A percentile compares a stretch with the other conserved stretches of the same genome.
phyloP scores from a whole-genome alignment of 1,140 invertebrate genomes.

The Diorhabda carinulata region DNA sequence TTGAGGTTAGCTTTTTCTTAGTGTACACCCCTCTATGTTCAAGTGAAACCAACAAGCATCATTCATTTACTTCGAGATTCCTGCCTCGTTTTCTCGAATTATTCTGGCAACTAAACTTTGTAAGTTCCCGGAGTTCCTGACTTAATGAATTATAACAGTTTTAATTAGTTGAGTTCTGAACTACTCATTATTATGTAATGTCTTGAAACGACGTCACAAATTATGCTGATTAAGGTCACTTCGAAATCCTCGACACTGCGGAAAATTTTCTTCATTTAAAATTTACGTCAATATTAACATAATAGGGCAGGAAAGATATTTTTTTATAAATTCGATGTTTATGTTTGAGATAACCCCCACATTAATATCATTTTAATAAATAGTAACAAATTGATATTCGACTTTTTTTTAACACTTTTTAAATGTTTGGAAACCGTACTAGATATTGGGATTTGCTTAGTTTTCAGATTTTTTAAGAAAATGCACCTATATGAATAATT shows the following conservation, averaged over 20 bases:
- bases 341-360: no score
- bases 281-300: no score
- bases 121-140: constrained; percentile 15
- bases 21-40: not conserved
- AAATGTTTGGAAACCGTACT: no score
- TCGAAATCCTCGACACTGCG: not conserved
- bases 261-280: no score
- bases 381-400: no score
- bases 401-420: no score
- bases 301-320: no score
- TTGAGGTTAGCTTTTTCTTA: not conserved
- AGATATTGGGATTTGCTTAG: no score
- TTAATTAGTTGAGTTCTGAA: constrained; percentile 29
- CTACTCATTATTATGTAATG: constrained; percentile 24
- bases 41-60: not conserved
- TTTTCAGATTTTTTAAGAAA: no score
- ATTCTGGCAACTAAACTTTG: constrained; percentile 7
- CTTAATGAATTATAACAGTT: constrained; percentile 29
- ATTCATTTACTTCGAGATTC: constrained; percentile 1
- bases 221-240: constrained; percentile 22
- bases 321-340: no score
- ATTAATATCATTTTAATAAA: no score
- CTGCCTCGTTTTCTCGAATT: constrained; percentile 9
- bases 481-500: no score
- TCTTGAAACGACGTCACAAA: constrained; percentile 22